Conservation (phyloP, 1,140 invertebrate species). For the Phortica variegata region DNA sequence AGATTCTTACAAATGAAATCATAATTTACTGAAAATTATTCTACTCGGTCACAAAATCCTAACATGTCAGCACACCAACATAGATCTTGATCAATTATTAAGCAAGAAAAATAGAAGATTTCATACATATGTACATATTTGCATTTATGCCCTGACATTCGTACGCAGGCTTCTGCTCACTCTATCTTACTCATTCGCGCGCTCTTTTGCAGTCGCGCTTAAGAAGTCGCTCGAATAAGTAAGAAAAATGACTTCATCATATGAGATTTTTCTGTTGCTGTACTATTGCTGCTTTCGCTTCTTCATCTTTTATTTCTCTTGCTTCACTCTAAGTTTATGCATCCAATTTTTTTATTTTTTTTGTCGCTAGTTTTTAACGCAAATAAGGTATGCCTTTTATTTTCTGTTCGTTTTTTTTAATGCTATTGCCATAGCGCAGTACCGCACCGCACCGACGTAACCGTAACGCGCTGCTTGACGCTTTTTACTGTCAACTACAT, state of each 20-base stretch:
- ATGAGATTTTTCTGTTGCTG: constrained; percentile 8
- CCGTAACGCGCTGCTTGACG: constrained; percentile 14
- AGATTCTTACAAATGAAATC: too few relatives aligned
- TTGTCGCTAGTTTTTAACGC: constrained; percentile 23
- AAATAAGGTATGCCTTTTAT: neutral
- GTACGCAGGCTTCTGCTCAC: too few relatives aligned
- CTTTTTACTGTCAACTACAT: constrained; percentile 54
- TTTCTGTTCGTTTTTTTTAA: constrained; percentile 25
- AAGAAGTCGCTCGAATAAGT: constrained; percentile 31
- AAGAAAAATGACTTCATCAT: constrained; percentile 44
- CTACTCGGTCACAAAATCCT: too few relatives aligned
- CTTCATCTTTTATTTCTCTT: neutral
- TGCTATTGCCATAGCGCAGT: constrained; percentile 7
- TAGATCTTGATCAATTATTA: too few relatives aligned
- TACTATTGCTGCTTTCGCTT: constrained; percentile 14
- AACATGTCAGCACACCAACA: neutral
- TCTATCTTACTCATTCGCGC: too few relatives aligned
- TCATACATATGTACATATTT: too few relatives aligned
- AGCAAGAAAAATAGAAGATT: too few relatives aligned
- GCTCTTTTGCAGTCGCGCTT: too few relatives aligned
- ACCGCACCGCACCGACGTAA: too few relatives aligned
- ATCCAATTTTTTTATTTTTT: constrained; percentile 24
- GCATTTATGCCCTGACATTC: constrained; percentile 12
- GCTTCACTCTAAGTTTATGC: constrained; percentile 17
- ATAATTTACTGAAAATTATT: too few relatives aligned